Evolutionary conservation across 2,797 vertebrate genomes (phyloP).

Genomic region (Pangasius larnaudii): DNA sequence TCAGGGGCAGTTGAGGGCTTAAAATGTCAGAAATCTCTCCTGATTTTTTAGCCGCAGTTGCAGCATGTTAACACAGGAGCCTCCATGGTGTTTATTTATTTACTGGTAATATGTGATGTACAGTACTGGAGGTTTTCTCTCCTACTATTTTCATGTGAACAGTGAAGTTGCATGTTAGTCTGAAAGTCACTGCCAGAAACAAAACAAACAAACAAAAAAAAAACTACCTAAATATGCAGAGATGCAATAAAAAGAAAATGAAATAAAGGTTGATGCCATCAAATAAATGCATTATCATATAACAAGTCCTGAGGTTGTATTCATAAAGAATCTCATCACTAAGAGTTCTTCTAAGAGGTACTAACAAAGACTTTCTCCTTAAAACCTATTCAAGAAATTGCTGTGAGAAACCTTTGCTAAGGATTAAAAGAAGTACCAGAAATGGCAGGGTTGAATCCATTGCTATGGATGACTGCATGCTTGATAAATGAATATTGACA

Average conservation of each 20-base stretch:
- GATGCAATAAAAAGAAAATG: neutral
- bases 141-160: neutral
- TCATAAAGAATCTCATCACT: neutral
- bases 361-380: neutral
- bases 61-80: conserved; percentile 19
- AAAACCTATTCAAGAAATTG: neutral
- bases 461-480: neutral
- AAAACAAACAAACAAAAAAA: neutral
- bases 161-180: neutral
- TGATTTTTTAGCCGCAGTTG: conserved; percentile 28
- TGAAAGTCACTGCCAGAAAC: neutral
- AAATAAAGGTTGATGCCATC: neutral
- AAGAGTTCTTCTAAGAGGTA: neutral
- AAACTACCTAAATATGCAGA: neutral
- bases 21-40: conserved; percentile 42
- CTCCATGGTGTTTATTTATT: neutral
- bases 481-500: neutral
- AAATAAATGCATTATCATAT: neutral
- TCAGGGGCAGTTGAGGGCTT: conserved; percentile 10
- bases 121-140: neutral
- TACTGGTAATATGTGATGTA: neutral
- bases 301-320: neutral
- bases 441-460: neutral
- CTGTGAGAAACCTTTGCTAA: neutral
- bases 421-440: neutral